Evolutionary conservation across 1,140 invertebrate genomes (phyloP), one percentile per base, ranked within the genome.

Genomic region (Tetragnatha versicolor): DNA sequence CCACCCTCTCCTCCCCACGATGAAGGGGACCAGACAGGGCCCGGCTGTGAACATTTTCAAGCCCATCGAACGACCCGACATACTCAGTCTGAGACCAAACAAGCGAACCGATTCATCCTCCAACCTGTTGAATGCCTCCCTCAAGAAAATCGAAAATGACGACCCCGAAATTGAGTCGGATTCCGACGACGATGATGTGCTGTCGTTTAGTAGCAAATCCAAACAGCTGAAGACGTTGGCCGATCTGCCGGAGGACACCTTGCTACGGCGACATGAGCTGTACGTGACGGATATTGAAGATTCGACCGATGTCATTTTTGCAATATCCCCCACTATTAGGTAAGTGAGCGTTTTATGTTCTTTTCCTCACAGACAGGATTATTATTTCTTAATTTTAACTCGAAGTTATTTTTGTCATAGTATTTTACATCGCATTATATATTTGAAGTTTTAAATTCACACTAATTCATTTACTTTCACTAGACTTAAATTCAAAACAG

Each of bases 221-320:
- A 68, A 29, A 47, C n/a, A 63, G 37, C 12, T 75, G 14, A 49
- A 45, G 7, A n/a, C n/a, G 3, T 22, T 51, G 17, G 25, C 25
- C 0, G 63, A 49, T 75, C 51, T 75, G 2, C 33, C 73, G 0
- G 73, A 76, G 39, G 73, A 76, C 25, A n/a, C 60, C n/a, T 45
- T 63, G n/a, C 25, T 53, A 9, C 35, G 73, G 22, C 17, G 73
- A 5, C 73, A 76, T 65, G 60, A 76, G 5, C 20, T 76, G 29
- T 76, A 76, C 29, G 73, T 65, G 2, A 76, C 39, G 1, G 73
- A 76, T 29, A 76, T 76, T 20, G 73, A 76, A 42, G 73, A 76
- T 20, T 76, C 73, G 0, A 66, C 42, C 27, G 73, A 76, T 53
- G 73, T 76, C 5, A n/a, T 76, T 10, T 76, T 76, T 42, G 58